Evolutionary conservation across 2,113 vertebrate genomes (phyloP), one percentile per base, ranked within the genome.

Genomic region (Gallinago jamesoni): DNA sequence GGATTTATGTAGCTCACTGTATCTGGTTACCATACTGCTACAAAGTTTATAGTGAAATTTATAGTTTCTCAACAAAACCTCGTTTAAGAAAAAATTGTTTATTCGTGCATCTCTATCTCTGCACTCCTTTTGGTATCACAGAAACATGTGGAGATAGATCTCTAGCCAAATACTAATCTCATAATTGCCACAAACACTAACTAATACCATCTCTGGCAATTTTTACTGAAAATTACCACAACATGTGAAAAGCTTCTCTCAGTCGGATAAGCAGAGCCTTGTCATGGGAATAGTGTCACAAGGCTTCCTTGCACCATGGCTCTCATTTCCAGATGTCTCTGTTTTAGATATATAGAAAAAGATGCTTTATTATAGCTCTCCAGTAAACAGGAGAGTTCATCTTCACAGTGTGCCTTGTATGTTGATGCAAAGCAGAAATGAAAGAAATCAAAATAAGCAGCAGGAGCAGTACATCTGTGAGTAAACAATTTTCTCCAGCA

Each of bases 171-270:
- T 35, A 95, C 66, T 89, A 83, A 83, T 93, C 76, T 83, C 74
- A 39, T 57, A 91, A 95, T 85, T 55, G 52, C 75, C 28, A 66
- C 80, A 87, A 80, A 92, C 45, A 43, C 72, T 93, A 93, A 88
- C 83, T 76, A 89, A 89, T 53, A 94, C 86, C 95, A 87, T 95
- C 94, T 94, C 90, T 87, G 84, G 66, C 39, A 92, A 62, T 84
- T 95, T 89, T 92, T 91, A 66, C 77, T 87, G 84, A 41, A 96
- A 75, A 96, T 95, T 86, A 47, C 59, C 45, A 62, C 82, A 85
- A 59, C 33, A 73, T 84, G 66, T 87, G 77, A 92, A 87, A 92
- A n/a, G 45, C 28, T 91, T 68, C 62, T 72, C 27, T 87, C 62
- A 72, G 45, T 23, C 31, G 88, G 56, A 86, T 82, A 81, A 91